Conservation (phyloP, 2,888 invertebrate species). For the Eupithecia centaureata region DNA sequence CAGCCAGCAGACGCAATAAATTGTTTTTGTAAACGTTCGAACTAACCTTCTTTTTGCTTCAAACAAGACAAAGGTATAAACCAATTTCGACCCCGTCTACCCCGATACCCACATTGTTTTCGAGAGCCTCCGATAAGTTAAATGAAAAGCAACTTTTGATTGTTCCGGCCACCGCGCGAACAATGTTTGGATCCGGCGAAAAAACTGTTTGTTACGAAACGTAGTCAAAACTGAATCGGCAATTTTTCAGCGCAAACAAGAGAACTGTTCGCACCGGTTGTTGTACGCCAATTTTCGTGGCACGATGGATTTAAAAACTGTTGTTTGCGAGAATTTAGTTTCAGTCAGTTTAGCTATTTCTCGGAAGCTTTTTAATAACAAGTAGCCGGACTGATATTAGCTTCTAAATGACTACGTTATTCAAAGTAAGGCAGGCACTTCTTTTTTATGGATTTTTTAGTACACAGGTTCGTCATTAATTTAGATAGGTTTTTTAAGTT, state of each 20-base stretch:
- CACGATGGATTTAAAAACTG: conserved; percentile 8
- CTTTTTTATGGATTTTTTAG: neutral
- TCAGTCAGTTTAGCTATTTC: conserved; percentile 4
- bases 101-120: conserved; percentile 62
- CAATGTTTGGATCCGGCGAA: conserved; percentile 48
- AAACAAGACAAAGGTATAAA: conserved; percentile 67
- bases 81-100: conserved; percentile 59
- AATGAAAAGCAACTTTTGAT: conserved; percentile 74
- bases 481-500: too few relatives aligned
- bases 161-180: conserved; percentile 54
- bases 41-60: conserved; percentile 31
- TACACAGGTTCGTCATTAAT: too few relatives aligned
- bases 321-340: conserved; percentile 2
- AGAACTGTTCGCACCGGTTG: conserved; percentile 46
- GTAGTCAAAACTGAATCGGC: conserved; percentile 49
- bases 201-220: conserved; percentile 43
- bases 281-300: conserved; percentile 32
- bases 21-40: conserved; percentile 34
- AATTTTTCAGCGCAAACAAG: conserved; percentile 53
- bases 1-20: conserved; percentile 28
- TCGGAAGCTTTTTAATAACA: neutral
- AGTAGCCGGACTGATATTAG: neutral
- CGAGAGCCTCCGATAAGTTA: conserved; percentile 61
- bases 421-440: too few relatives aligned
- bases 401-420: neutral